Percentiles rank a stretch among this genome's conserved stretches.
Evolutionary conservation across 2,797 vertebrate species (phyloP).

Genomic region (Neomorphus geoffroyi): DNA sequence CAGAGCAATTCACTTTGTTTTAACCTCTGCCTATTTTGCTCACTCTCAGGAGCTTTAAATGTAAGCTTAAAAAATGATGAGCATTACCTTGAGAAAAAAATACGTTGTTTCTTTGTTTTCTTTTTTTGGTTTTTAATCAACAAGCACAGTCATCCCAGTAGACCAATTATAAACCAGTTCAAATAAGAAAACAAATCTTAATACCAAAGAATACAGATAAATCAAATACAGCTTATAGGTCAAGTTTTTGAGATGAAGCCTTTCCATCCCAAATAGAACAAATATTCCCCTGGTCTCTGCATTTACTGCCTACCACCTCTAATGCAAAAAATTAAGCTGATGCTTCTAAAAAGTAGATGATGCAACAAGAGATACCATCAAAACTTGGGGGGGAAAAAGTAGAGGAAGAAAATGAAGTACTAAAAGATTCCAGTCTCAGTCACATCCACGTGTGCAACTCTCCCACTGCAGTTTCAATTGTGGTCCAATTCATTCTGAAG

Average conservation of each 20-base stretch:
- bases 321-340: not conserved
- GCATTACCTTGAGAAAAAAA: not conserved
- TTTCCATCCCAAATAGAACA: not conserved
- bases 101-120: not conserved
- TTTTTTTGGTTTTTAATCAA: not conserved
- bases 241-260: not conserved
- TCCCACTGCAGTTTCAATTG: not conserved
- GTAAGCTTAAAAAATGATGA: not conserved
- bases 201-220: not conserved
- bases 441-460: not conserved
- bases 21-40: not conserved
- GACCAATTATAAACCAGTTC: constrained; percentile 8
- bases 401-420: not conserved
- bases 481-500: not conserved
- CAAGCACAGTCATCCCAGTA: not conserved
- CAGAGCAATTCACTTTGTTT: not conserved
- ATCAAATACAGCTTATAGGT: not conserved
- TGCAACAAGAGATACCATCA: not conserved
- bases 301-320: not conserved
- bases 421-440: not conserved
- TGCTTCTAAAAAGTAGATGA: not conserved
- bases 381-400: not conserved
- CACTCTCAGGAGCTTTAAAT: not conserved
- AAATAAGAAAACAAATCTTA: constrained; percentile 5
- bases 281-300: not conserved